A percentile compares a stretch with the other conserved stretches of the same genome.
Evolutionary conservation across 2,888 invertebrate species (phyloP).

Genomic region (Osedax frankpressi): DNA sequence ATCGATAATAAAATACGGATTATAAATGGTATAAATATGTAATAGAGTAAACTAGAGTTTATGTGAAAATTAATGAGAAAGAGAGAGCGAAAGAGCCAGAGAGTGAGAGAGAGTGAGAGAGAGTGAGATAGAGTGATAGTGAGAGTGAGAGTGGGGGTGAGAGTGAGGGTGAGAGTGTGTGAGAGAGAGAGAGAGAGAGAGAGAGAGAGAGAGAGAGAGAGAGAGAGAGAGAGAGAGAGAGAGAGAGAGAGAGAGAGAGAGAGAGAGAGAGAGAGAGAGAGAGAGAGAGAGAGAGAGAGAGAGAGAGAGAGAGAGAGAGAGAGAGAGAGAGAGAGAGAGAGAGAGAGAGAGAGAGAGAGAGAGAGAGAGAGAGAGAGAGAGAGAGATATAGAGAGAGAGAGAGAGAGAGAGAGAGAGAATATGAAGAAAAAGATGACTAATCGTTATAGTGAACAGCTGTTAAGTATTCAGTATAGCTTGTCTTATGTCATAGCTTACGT

Average conservation of each 20-base stretch:
- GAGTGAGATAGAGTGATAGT: conserved; percentile 1
- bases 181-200: conserved; percentile 7
- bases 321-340: conserved; percentile 5
- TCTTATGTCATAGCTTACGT: no score
- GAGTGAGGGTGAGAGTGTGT: no score
- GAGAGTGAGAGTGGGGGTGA: no score
- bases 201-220: conserved; percentile 7
- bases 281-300: conserved; percentile 7
- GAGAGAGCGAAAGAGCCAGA: background rate
- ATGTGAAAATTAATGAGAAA: no score
- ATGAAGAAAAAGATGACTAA: no score
- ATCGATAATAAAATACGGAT: no score
- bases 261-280: conserved; percentile 7
- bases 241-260: conserved; percentile 7
- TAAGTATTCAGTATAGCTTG: no score
- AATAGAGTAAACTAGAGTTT: no score
- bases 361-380: background rate
- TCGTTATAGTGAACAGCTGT: no score
- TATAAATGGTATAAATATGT: no score
- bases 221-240: conserved; percentile 7
- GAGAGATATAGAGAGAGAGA: no score
- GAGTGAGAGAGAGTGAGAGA: conserved; percentile 4
- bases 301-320: conserved; percentile 7
- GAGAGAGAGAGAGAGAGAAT: conserved; percentile 7
- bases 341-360: conserved; percentile 7